Evolutionary conservation across 2,888 invertebrate genomes (phyloP), one percentile per base, ranked within the genome.

Genomic region (Drosophila paranaensis): DNA sequence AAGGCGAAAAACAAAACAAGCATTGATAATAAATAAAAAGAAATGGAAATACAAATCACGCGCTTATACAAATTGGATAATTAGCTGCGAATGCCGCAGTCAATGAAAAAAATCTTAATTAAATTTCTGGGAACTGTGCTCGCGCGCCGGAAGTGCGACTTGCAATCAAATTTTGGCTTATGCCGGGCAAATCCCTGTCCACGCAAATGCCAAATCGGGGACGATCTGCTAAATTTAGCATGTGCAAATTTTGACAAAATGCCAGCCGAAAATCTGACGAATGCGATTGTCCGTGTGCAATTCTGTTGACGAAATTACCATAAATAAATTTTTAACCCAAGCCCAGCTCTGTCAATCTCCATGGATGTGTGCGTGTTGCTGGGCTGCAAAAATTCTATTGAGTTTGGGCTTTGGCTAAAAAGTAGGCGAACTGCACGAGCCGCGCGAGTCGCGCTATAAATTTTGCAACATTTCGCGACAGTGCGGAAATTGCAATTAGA

Each of bases 401-500:
- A 76, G 86, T 83, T 83, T 69, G 72, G 68, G 70, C n/a, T 83
- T 69, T 71, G 68, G 70, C n/a, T 55, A 46, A 75, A 71, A 62
- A 58, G 48, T 50, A 67, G 56, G 42, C 33, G 46, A 45, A 13
- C 27, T 35, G 40, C 20, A 20, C 20, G 20, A n/a, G n/a, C 37
- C 35, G 8, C 43, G 13, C 43, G 54, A 60, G 33, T 42, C 27
- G 14, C 20, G 64, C 72, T 51, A 81, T 82, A 82, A 86, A 84
- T 82, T 79, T 71, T 79, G 70, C 71, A 86, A 75, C 74, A 81
- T 77, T 84, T 81, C 69, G 79, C 77, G 81, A 81, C 84, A 72
- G 77, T 77, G 82, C 81, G 84, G 86, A 84, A 86, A 86, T 86
- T 84, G 86, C 86, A 85, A 82, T 86, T 86, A 86, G 82, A 83